Base-by-base conservation (phyloP, 2,888 invertebrate species). In the Leptopilina myrica region DNA sequence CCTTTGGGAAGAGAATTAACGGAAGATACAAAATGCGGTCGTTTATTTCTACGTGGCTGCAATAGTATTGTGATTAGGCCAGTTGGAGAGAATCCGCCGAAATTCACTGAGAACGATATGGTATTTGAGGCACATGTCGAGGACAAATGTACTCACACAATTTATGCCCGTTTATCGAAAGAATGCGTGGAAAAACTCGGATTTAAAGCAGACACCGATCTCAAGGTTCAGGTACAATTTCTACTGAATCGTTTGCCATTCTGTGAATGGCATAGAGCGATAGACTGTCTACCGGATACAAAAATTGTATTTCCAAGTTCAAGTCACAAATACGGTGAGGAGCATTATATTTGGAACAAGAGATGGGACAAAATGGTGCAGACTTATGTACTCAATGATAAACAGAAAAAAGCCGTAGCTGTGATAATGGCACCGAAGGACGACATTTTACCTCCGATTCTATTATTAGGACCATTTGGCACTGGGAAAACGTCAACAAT, bases 401-500 rank as follows among this genome's bases (percentile, higher is more conserved):
- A 96, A 87, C 97, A 97, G 89, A 94, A 94, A 85, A 96, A 96
- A 88, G 97, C 97, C 0, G 94, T 97, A 1, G 93, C 95, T 76
- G 95, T 96, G 7, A 96, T 97, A 81, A 95, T 96, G 15, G 94
- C 95, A 9, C 94, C 95, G 0, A 90, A 93, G 20, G 92, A 93
- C 78, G 92, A 94, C 20, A 93, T 93, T 78, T 89, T 96, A 76
- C 96, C 96, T 0, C 96, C 96, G 0, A 94, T 96, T 80, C 91
- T 96, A 69, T 93, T 96, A 8, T 95, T 96, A 76, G 95, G 96
- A 1, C 97, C 97, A 0, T 97, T 96, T 91, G 97, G 97, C n/a
- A 97, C 97, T 0, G 97, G 97, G 0, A 97, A 97, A 89, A 97
- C 97, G 0, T 97, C 95, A 88, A 97, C 97, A 0, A 92, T 97